A percentile compares a stretch with the other conserved stretches of the same genome.
Conservation (phyloP, 2,113 vertebrate species). For the Neopipo cinnamomea region DNA sequence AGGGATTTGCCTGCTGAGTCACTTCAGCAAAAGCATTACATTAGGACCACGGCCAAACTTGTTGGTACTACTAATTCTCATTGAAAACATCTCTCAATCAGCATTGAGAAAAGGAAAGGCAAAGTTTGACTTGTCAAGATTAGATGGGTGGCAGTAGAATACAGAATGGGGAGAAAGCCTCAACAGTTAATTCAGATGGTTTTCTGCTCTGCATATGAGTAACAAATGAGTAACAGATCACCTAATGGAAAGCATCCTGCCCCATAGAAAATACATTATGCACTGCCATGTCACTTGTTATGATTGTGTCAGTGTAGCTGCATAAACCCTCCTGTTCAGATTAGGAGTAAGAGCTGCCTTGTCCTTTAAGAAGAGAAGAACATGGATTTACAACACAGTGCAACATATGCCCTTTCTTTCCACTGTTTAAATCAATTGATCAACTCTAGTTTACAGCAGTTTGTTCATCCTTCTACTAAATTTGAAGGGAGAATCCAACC, state of each 20-base stretch:
- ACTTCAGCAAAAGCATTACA: constrained; percentile 18
- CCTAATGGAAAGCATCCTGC: neutral
- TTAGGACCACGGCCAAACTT: neutral
- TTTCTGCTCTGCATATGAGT: neutral
- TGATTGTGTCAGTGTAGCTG: neutral
- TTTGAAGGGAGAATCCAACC: neutral
- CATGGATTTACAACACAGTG: neutral
- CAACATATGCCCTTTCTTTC: neutral
- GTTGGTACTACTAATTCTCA: neutral
- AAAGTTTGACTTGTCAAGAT: neutral
- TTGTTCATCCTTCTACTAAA: neutral
- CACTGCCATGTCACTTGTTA: neutral
- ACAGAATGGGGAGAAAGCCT: neutral
- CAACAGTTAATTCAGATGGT: fast-evolving
- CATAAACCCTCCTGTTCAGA: neutral
- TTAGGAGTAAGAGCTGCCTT: neutral
- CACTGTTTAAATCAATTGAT: neutral
- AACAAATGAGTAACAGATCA: neutral
- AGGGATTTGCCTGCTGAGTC: constrained; percentile 4
- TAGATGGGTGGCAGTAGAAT: neutral
- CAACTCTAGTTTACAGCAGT: neutral
- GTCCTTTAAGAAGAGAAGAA: neutral
- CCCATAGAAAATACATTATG: neutral
- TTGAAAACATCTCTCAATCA: neutral
- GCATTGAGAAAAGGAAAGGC: neutral